Evolutionary conservation across 2,888 invertebrate genomes (phyloP).

Genomic region (Tryphoninae sp.): DNA sequence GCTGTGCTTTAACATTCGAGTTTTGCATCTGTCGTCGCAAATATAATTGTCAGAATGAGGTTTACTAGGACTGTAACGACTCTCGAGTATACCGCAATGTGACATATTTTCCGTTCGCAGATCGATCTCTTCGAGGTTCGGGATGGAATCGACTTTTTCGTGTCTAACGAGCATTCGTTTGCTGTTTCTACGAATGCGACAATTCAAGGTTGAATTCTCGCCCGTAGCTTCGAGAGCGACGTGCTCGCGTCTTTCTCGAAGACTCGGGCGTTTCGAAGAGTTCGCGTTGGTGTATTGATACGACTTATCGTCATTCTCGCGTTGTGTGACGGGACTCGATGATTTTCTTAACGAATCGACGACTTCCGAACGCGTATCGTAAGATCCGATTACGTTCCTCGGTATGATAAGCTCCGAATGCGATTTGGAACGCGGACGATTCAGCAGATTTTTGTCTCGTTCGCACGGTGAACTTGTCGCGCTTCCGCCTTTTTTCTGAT

Average conservation of each 20-base stretch:
- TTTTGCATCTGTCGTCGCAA: conserved; percentile 66
- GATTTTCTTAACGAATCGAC: conserved; percentile 26
- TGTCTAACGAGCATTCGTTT: conserved; percentile 38
- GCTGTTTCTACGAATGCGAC: conserved; percentile 18
- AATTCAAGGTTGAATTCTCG: conserved; percentile 7
- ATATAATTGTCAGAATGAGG: conserved; percentile 67
- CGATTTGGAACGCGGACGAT: conserved; percentile 22
- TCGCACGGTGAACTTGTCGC: conserved; percentile 22
- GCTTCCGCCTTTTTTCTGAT: conserved; percentile 6
- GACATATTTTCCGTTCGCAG: conserved; percentile 61
- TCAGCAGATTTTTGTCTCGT: background rate
- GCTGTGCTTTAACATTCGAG: conserved; percentile 69
- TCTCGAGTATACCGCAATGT: conserved; percentile 64
- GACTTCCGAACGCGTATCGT: conserved; percentile 5
- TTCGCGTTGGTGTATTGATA: background rate
- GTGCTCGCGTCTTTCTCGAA: conserved; percentile 7
- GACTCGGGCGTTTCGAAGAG: conserved; percentile 11
- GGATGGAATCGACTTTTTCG: conserved; percentile 65
- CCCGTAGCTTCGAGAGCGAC: background rate
- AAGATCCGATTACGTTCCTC: conserved; percentile 10
- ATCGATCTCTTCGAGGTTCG: conserved; percentile 61
- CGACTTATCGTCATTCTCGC: background rate
- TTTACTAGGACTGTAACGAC: conserved; percentile 62
- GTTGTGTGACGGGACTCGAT: background rate
- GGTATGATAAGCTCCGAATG: conserved; percentile 21